Percentiles rank a stretch among this genome's conserved stretches.
phyloP scores from a whole-genome alignment of 92 coral and sea anemone genomes.

The Porites divaricata region DNA sequence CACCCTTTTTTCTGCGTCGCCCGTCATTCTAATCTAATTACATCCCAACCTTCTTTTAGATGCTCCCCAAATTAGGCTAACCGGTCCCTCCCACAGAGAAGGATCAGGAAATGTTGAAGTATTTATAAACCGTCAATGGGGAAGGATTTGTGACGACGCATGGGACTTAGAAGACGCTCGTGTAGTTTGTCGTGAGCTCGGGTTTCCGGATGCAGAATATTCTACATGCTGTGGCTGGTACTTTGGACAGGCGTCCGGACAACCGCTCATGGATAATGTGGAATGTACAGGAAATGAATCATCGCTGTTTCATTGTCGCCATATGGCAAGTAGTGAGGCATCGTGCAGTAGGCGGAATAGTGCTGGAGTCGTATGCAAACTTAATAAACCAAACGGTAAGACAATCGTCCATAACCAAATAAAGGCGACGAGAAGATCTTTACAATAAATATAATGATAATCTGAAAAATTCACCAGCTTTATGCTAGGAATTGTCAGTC shows the following conservation, averaged over 20 bases:
- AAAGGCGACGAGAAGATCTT: no score
- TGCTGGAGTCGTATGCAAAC: conserved; percentile 43
- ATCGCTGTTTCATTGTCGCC: conserved; percentile 33
- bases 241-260: conserved; percentile 26
- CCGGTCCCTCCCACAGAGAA: conserved; percentile 9
- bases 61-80: conserved; percentile 27
- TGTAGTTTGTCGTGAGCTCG: conserved; percentile 64
- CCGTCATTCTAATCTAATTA: not conserved
- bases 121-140: conserved; percentile 57
- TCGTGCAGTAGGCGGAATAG: conserved; percentile 1
- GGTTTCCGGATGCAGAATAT: conserved; percentile 40
- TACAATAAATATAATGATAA: no score
- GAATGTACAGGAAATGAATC: conserved; percentile 25
- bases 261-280: not conserved
- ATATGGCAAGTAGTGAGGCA: not conserved
- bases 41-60: not conserved
- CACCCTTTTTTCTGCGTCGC: not conserved
- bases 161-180: conserved; percentile 50
- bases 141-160: conserved; percentile 46
- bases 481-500: no score
- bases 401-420: no score
- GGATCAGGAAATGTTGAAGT: conserved; percentile 57
- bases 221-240: conserved; percentile 46
- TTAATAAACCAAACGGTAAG: conserved; percentile 31
- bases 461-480: no score